Base-by-base conservation (phyloP, 2,797 vertebrate genomes). In the Coreius guichenoti region DNA sequence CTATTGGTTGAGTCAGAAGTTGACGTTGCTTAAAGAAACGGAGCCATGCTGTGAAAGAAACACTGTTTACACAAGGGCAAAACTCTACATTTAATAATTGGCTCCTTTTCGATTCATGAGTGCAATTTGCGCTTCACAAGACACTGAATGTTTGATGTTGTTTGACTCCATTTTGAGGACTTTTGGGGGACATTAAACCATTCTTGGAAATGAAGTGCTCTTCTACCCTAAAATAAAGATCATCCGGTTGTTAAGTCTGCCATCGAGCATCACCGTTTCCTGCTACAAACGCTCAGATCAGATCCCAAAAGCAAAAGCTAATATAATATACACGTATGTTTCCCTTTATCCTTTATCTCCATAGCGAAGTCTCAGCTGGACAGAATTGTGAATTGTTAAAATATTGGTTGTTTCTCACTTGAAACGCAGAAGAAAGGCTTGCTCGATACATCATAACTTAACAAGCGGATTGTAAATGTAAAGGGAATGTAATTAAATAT, bases 1-100 rank as follows among this genome's bases (percentile, higher is more conserved):
- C 74, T 9, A 56, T 76, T 76, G 51, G 74, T 9, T 16, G 74
- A 76, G 74, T 76, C 74, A 76, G 29, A 36, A 56, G 49, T 4
- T 56, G 21, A 8, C 0, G 9, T 23, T 12, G 45, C 72, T 74
- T 74, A 19, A 29, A 31, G 26, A 43, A 70, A n/a, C 68, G 14
- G 7, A 72, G 23, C 69, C 43, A 45, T 26, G 39, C 17, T 17
- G 43, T 73, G 70, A 73, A 45, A 33, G 3, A 21, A 21, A n/a
- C 43, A 47, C 2, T 29, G 14, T 17, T 33, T 69, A 23, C 21
- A 70, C 7, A 26, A n/a, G 17, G 12, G n/a, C 7, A 14, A 8
- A 72, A 45, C 26, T 70, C 11, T n/a, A n/a, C n/a, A 36, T 68
- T 21, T 2, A 19, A 68, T 19, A 36, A 36, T 21, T 5, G 8